Base-by-base conservation (phyloP, 2,113 vertebrate species). In the Caloenas nicobarica region DNA sequence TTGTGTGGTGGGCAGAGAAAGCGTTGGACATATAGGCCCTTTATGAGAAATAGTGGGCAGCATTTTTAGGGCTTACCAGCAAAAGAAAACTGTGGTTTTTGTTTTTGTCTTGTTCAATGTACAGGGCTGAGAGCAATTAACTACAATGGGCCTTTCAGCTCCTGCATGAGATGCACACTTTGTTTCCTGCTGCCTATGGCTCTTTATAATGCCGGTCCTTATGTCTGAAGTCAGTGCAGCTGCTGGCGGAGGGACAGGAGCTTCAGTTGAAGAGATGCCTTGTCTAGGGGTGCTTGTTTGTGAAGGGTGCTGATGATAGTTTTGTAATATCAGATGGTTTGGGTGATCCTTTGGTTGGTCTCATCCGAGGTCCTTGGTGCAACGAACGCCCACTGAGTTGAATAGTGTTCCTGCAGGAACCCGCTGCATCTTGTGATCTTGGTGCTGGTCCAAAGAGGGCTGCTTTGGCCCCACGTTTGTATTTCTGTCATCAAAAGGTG, bases 191-290 rank as follows among this genome's bases (percentile, higher is more conserved):
- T 92, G 95, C 91, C 88, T 91, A 18, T 93, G 88, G 84, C 91
- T 96, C 36, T 93, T 96, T 96, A 78, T 95, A 81, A 97, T 96
- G 96, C 96, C 94, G 72, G 91, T 94, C 94, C 96, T 95, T 93
- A 83, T 96, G 94, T 95, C 94, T 94, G 92, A 96, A 95, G 94
- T 91, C 89, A 95, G 91, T 50, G 5, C 96, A 96, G 94, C 96
- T 96, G 95, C 89, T 94, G 93, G 79, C 93, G 48, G 95, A 86
- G 96, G 79, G 60, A 73, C 91, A 62, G 95, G 72, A 91, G 78
- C 74, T 87, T 12, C 15, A 31, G 68, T 79, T 96, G 95, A 96
- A 96, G 93, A 89, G 86, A 36, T 71, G 89, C 93, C 91, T 96
- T 97, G 89, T 96, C 56, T 90, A 2, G 51, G 81, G 76, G 60